Evolutionary conservation across 2,113 vertebrate species (phyloP).

Genomic region (Charina bottae): DNA sequence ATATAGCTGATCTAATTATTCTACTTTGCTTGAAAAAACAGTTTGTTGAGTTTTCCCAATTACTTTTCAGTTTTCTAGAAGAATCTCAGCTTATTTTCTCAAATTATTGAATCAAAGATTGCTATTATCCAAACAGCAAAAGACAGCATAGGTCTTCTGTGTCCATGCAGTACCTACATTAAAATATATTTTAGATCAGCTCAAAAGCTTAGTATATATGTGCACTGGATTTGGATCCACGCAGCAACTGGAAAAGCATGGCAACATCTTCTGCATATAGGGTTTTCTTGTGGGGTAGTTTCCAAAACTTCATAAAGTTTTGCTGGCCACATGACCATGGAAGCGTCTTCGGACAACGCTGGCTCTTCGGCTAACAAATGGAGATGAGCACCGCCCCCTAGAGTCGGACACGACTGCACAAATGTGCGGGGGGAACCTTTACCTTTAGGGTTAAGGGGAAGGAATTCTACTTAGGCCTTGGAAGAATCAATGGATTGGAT

Average conservation of each 20-base stretch:
- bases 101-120: too few relatives aligned
- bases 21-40: background rate
- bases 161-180: background rate
- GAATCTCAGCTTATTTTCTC: too few relatives aligned
- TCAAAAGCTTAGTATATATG: background rate
- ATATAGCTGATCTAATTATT: background rate
- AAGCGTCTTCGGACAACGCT: too few relatives aligned
- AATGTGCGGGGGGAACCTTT: too few relatives aligned
- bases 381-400: too few relatives aligned
- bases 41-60: background rate
- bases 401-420: too few relatives aligned
- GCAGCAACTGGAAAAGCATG: background rate
- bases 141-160: background rate
- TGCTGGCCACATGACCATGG: too few relatives aligned
- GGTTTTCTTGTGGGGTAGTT: background rate
- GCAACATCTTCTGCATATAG: background rate
- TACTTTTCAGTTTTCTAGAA: background rate
- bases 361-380: too few relatives aligned
- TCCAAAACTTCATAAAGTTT: background rate
- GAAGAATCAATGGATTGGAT: background rate
- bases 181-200: background rate
- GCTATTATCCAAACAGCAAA: background rate
- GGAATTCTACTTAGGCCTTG: background rate
- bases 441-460: too few relatives aligned
- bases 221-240: background rate